Evolutionary conservation across 2,113 vertebrate genomes (phyloP).

Genomic region (Rostratula benghalensis): DNA sequence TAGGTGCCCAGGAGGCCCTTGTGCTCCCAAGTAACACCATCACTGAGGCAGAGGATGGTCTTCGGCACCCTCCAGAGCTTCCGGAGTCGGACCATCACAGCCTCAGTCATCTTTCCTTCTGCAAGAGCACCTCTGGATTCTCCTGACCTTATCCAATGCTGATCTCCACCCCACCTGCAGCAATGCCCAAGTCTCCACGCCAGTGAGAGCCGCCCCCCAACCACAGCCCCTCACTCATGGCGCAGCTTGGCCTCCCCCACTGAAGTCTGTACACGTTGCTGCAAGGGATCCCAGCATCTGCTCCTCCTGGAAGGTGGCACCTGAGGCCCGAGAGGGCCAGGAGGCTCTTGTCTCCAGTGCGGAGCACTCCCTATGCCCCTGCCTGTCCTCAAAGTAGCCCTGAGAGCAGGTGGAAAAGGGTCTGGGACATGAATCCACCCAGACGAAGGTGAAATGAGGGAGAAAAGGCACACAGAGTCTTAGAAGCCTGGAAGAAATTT

Average conservation of each 20-base stretch:
- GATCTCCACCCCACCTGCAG: no score
- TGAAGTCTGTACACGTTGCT: accelerated
- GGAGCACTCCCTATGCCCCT: neutral
- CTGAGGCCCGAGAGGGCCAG: no score
- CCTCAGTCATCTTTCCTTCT: neutral
- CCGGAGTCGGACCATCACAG: neutral
- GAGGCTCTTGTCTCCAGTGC: neutral
- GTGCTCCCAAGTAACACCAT: neutral
- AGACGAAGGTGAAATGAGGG: accelerated
- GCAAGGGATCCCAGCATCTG: no score
- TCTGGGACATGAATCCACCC: neutral
- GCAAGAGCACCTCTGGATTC: neutral
- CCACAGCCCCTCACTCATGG: accelerated
- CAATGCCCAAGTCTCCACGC: accelerated
- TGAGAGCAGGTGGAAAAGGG: neutral
- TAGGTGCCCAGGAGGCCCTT: neutral
- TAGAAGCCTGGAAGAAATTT: neutral
- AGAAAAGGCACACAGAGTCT: neutral
- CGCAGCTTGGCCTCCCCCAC: neutral
- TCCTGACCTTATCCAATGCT: neutral
- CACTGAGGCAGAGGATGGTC: neutral
- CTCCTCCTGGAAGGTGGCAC: neutral
- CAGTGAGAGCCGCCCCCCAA: neutral
- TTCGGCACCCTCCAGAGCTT: neutral
- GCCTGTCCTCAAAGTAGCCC: neutral